phyloP scores from a whole-genome alignment of 2,113 vertebrate species.

The Tragelaphus scriptus region DNA sequence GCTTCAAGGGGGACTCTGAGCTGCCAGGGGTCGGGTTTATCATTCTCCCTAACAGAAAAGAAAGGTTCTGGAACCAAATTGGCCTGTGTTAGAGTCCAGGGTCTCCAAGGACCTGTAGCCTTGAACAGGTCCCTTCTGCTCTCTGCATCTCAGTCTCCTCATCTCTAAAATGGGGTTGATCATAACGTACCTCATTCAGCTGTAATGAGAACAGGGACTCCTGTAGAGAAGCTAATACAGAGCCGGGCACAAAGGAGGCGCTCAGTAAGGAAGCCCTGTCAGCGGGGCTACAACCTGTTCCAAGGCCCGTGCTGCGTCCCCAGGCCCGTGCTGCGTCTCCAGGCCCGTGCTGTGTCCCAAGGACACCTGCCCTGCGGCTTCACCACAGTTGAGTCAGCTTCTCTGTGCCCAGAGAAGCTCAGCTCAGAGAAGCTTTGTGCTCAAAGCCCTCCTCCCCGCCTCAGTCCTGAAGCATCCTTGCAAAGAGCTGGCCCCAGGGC shows the following conservation, averaged over 20 bases:
- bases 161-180: not conserved
- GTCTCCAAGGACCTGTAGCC: not conserved
- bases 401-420: not conserved
- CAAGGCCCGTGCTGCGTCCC: not conserved
- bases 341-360: rapidly evolving
- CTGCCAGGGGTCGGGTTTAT: not conserved
- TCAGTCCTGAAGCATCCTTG: not conserved
- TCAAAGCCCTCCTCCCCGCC: not conserved
- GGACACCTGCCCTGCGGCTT: not conserved
- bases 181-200: not conserved
- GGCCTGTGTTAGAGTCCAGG: not conserved
- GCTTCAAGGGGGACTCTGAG: rapidly evolving
- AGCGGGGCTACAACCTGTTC: not conserved
- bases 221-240: rapidly evolving
- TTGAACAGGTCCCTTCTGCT: not conserved
- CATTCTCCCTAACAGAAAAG: no score
- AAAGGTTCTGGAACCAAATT: not conserved
- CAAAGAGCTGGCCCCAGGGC: not conserved
- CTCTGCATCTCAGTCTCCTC: not conserved
- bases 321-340: rapidly evolving
- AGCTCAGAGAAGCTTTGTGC: no score
- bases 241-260: rapidly evolving
- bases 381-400: not conserved
- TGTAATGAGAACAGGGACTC: not conserved
- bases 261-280: rapidly evolving